phyloP scores from a whole-genome alignment of 2,797 vertebrate genomes.

The Clarias platycephalus region DNA sequence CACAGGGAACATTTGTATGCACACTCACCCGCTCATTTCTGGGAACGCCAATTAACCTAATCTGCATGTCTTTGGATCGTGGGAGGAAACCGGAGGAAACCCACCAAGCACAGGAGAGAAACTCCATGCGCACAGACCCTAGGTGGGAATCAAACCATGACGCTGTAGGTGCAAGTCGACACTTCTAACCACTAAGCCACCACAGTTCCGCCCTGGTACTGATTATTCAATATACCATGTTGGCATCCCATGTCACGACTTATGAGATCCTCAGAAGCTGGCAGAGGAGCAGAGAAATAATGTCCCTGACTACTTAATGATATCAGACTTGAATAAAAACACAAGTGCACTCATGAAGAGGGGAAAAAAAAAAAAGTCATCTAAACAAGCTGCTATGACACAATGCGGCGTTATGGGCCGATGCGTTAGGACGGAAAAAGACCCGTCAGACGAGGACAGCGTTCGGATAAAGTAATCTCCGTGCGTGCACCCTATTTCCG shows the following conservation, averaged over 20 bases:
- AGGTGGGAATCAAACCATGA: no score
- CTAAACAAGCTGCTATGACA: conserved; percentile 19
- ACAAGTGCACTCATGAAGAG: conserved; percentile 1
- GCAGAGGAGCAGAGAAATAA: conserved; percentile 2
- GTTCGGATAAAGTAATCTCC: conserved; percentile 42
- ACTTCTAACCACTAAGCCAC: no score
- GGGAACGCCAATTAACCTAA: no score
- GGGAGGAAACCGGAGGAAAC: no score
- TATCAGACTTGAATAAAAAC: conserved; percentile 36
- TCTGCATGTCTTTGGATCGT: no score
- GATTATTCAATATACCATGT: neutral
- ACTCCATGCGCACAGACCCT: no score
- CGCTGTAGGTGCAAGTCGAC: no score
- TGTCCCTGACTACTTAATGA: conserved; percentile 24
- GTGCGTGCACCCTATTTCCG: conserved; percentile 79
- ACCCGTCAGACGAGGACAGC: conserved; percentile 26
- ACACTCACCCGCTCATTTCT: no score
- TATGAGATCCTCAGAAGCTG: neutral
- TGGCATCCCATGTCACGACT: neutral
- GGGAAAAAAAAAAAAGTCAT: neutral
- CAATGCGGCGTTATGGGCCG: neutral
- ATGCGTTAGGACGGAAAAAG: conserved; percentile 23
- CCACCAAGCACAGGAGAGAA: no score
- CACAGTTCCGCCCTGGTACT: no score
- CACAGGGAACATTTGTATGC: no score